These are phyloP conservation scores for Tanytarsus gracilentus DNA, from an alignment of 2,888 invertebrate genomes.

Conservation along the genomic window DNA sequence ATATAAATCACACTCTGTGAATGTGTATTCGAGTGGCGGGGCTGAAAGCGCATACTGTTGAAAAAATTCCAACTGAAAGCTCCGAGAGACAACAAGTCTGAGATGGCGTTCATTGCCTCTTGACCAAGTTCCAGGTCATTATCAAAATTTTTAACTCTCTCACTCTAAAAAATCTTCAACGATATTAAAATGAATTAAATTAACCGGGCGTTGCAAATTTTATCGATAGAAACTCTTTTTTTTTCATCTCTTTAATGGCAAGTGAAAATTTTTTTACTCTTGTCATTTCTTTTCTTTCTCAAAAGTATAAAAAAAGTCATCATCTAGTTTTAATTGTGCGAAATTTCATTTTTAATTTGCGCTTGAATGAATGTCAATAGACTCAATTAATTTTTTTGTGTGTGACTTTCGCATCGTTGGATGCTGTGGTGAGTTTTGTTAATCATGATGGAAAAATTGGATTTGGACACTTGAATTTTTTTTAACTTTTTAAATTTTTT, in stretches of 20 bases:
- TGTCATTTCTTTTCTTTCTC: neutral
- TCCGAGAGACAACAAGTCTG: neutral
- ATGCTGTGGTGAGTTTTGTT: neutral
- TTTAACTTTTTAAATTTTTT: too few relatives aligned
- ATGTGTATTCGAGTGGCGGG: neutral
- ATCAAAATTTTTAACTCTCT: too few relatives aligned
- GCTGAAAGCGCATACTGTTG: neutral
- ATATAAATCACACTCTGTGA: neutral
- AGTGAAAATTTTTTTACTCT: too few relatives aligned
- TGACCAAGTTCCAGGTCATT: neutral
- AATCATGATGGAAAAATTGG: conserved; percentile 4
- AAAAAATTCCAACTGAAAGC: conserved; percentile 1
- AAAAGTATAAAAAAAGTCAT: neutral
- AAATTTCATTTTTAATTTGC: conserved; percentile 16
- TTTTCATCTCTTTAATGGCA: too few relatives aligned
- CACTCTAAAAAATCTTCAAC: too few relatives aligned
- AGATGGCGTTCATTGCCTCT: neutral
- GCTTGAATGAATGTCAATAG: conserved; percentile 25
- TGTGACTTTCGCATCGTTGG: neutral
- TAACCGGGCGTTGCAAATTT: too few relatives aligned
- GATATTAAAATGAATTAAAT: too few relatives aligned
- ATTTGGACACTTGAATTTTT: too few relatives aligned
- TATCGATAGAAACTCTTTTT: too few relatives aligned
- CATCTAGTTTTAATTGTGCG: conserved; percentile 20
- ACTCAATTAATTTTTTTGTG: conserved; percentile 14